A percentile compares a stretch with the other conserved stretches of the same genome.
These are phyloP conservation scores for Eurosta solidaginis DNA, from an alignment of 1,140 invertebrate species.

Conservation along the genomic window DNA sequence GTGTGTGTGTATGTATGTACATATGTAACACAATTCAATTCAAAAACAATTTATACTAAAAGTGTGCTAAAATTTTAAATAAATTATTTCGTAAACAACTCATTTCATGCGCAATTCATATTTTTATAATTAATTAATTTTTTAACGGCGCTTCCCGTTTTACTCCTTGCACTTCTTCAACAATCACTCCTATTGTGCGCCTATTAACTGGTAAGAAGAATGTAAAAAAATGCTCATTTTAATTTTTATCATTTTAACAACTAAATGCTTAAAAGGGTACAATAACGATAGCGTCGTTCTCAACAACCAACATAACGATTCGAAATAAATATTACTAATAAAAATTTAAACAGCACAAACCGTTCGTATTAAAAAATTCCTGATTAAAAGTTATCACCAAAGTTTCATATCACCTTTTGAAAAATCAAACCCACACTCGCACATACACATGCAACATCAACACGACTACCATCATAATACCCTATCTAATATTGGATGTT, in stretches of 20 bases:
- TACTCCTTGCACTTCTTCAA: background rate
- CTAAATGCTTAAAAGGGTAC: no score
- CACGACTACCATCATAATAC: no score
- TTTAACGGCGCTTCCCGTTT: background rate
- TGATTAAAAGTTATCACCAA: slow-evolving; percentile 60
- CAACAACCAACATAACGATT: background rate
- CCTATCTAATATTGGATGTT: background rate
- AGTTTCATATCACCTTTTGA: slow-evolving; percentile 59
- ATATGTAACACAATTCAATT: no score
- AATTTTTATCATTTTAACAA: background rate
- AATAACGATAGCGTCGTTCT: background rate
- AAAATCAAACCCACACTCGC: slow-evolving; percentile 26
- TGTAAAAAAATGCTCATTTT: background rate
- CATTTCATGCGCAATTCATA: no score
- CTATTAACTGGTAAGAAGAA: background rate
- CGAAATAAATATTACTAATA: slow-evolving; percentile 18
- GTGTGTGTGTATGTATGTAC: no score
- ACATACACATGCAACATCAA: background rate
- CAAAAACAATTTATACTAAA: no score
- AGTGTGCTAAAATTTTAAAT: no score
- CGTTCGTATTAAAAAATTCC: slow-evolving; percentile 38
- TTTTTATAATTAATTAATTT: no score
- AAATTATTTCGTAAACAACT: no score
- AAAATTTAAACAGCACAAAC: slow-evolving; percentile 44
- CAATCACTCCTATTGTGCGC: background rate